Percentiles rank a stretch among this genome's conserved stretches.
Evolutionary conservation across 2,888 invertebrate genomes (phyloP).

Genomic region (Lordiphosa andalusiaca): DNA sequence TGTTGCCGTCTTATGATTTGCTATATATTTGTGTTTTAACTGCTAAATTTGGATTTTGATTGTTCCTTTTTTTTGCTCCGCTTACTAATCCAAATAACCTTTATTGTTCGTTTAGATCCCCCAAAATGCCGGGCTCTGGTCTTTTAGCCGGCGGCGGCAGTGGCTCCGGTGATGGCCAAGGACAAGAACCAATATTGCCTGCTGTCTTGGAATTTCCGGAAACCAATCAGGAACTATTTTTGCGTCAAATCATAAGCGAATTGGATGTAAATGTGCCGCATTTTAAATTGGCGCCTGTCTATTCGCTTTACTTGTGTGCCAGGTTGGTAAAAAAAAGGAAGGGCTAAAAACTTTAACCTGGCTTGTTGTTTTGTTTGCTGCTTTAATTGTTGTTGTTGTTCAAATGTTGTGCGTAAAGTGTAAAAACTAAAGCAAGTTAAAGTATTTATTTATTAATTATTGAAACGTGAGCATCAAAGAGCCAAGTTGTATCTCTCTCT

Average conservation of each 20-base stretch:
- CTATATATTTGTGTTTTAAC: constrained; percentile 20
- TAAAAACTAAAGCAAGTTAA: neutral
- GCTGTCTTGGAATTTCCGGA: constrained; percentile 97
- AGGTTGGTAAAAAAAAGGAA: constrained; percentile 80
- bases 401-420: constrained; percentile 4
- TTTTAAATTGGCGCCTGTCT: constrained; percentile 98
- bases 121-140: constrained; percentile 72
- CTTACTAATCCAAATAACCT: constrained; percentile 29
- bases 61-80: constrained; percentile 1
- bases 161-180: constrained; percentile 81
- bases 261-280: constrained; percentile 93
- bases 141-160: constrained; percentile 50
- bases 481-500: too few relatives aligned
- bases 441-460: neutral
- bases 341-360: neutral
- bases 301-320: constrained; percentile 96
- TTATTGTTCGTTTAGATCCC: constrained; percentile 60
- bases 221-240: constrained; percentile 95
- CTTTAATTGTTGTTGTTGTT: constrained; percentile 24
- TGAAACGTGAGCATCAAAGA: neutral
- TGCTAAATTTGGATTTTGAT: neutral
- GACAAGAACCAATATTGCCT: constrained; percentile 94
- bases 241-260: constrained; percentile 92
- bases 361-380: constrained; percentile 1
- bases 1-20: neutral